Percentiles rank a stretch among this genome's conserved stretches.
Conservation (phyloP, 2,888 invertebrate species). For the Melieria omissa region DNA sequence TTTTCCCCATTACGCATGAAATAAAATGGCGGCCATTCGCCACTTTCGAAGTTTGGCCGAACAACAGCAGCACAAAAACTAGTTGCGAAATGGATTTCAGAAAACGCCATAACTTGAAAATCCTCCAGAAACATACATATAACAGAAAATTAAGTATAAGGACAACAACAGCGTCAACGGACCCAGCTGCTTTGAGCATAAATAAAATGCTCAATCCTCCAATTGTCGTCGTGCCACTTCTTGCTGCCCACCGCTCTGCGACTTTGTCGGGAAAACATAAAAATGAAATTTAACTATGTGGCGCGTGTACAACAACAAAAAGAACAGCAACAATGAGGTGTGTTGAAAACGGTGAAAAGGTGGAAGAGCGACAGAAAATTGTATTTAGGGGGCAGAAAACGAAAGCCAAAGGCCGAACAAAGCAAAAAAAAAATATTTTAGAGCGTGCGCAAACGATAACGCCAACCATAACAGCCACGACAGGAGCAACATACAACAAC, state of each 20-base stretch:
- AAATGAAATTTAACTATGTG: not conserved
- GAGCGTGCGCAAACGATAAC: not conserved
- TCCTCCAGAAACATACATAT: not conserved
- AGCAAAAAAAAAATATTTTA: not conserved
- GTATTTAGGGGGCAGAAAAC: not conserved
- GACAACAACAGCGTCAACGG: not conserved
- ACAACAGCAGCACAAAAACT: no score
- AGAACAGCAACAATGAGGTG: no score
- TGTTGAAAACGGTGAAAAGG: not conserved
- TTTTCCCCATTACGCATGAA: no score
- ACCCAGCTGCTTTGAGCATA: not conserved
- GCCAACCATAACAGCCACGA: no score
- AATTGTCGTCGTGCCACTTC: not conserved
- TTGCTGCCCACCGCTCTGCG: not conserved
- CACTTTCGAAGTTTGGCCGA: no score
- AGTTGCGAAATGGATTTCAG: no score
- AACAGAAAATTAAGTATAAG: not conserved
- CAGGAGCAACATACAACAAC: not conserved
- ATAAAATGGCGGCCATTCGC: no score
- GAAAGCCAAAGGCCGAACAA: not conserved
- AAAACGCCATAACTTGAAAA: no score
- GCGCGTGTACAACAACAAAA: not conserved
- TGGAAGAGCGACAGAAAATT: not conserved
- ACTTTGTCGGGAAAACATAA: slow-evolving; percentile 1
- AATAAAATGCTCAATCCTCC: not conserved